These are phyloP conservation scores for Cotesia glomerata DNA, from an alignment of 1,140 invertebrate species.

Conservation along the genomic window DNA sequence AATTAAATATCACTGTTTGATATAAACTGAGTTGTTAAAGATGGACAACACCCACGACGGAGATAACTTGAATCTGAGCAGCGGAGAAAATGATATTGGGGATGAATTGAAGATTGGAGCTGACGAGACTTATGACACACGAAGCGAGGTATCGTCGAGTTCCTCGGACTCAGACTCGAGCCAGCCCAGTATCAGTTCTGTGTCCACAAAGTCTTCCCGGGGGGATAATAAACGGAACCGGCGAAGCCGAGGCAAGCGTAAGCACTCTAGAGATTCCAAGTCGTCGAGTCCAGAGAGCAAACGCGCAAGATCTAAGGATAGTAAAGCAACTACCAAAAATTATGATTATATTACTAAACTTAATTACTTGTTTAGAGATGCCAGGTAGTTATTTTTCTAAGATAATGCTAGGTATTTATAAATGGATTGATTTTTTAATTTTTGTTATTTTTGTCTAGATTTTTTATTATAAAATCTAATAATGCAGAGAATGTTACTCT, in stretches of 20 bases:
- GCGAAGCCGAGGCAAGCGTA: conserved; percentile 51
- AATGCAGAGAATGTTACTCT: conserved; percentile 95
- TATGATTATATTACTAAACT: conserved; percentile 89
- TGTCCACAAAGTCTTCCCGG: conserved; percentile 69
- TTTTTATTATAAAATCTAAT: conserved; percentile 98
- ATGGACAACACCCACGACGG: conserved; percentile 65
- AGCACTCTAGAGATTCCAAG: conserved; percentile 57
- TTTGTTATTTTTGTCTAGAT: conserved; percentile 59
- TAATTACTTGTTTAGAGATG: conserved; percentile 94
- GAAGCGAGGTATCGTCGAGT: conserved; percentile 79
- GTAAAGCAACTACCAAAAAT: conserved; percentile 66
- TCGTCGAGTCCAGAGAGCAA: conserved; percentile 61
- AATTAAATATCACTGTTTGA: not conserved
- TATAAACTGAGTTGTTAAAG: not conserved
- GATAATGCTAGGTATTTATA: conserved; percentile 11
- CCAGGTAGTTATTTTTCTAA: conserved; percentile 64
- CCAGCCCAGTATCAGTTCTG: conserved; percentile 76
- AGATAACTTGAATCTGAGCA: conserved; percentile 73
- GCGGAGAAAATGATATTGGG: conserved; percentile 74
- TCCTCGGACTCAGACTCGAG: conserved; percentile 72
- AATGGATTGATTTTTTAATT: not conserved
- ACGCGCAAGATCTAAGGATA: conserved; percentile 64
- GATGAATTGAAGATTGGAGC: conserved; percentile 75
- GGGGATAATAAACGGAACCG: conserved; percentile 65
- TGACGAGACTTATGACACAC: conserved; percentile 72